A percentile compares a stretch with the other conserved stretches of the same genome.
Evolutionary conservation across 2,888 invertebrate genomes (phyloP).

Genomic region (Lasioglossum malachurum): DNA sequence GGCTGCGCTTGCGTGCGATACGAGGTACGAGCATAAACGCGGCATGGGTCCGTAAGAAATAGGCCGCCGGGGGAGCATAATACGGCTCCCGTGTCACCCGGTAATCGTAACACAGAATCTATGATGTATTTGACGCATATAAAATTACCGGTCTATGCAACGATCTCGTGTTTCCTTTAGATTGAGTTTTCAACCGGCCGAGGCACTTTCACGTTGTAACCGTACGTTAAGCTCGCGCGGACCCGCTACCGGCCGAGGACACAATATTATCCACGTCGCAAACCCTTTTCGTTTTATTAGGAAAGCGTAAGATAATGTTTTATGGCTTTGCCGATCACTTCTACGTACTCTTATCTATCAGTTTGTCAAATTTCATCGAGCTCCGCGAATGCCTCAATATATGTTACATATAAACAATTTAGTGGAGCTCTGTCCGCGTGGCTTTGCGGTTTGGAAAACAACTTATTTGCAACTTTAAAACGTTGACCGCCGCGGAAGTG

Average conservation of each 20-base stretch:
- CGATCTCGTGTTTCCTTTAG: slow-evolving; percentile 58
- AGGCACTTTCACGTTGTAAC: slow-evolving; percentile 51
- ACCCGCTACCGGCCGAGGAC: slow-evolving; percentile 9
- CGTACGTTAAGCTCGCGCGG: slow-evolving; percentile 46
- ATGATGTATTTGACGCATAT: slow-evolving; percentile 55
- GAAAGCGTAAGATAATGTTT: background rate
- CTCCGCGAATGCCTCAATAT: background rate
- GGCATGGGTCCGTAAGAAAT: slow-evolving; percentile 50
- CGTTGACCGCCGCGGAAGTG: background rate
- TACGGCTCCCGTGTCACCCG: slow-evolving; percentile 51
- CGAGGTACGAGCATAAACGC: background rate
- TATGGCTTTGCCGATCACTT: background rate
- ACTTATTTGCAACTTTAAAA: background rate
- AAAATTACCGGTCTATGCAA: slow-evolving; percentile 55
- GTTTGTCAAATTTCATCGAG: background rate
- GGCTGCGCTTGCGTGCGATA: slow-evolving; percentile 59
- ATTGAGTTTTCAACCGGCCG: slow-evolving; percentile 57
- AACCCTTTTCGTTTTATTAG: slow-evolving; percentile 1
- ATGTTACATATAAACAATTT: background rate
- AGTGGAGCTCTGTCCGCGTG: background rate
- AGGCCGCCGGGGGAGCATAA: slow-evolving; percentile 44
- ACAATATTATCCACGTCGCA: slow-evolving; percentile 7
- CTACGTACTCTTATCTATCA: background rate
- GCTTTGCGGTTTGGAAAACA: no score
- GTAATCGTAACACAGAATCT: slow-evolving; percentile 54